Conservation (phyloP, 37 sponge, comb jelly and placozoan genomes). For the Spongia lamella region DNA sequence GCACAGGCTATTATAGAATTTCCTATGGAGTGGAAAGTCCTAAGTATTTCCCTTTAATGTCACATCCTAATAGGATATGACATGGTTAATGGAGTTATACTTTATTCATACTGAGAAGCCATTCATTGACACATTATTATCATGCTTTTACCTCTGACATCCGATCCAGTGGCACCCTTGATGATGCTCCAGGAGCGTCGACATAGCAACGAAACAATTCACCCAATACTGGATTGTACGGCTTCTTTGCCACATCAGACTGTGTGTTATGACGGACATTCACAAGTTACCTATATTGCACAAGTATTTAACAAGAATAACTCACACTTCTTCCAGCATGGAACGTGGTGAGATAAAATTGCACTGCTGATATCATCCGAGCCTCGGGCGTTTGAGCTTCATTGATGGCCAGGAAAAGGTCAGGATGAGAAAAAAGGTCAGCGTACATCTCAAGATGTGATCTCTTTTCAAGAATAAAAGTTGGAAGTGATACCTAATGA, state of each 20-base stretch:
- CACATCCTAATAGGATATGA: too few relatives aligned
- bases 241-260: constrained; percentile 68
- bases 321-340: constrained; percentile 49
- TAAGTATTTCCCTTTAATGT: too few relatives aligned
- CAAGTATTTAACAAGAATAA: not conserved
- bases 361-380: constrained; percentile 45
- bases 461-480: constrained; percentile 79
- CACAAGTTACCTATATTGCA: not conserved
- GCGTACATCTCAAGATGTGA: constrained; percentile 83
- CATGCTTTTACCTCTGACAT: too few relatives aligned
- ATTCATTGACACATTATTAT: too few relatives aligned
- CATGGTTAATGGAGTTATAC: too few relatives aligned
- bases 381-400: constrained; percentile 23
- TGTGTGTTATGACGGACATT: constrained; percentile 1
- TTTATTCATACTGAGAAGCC: too few relatives aligned
- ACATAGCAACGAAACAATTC: constrained; percentile 73
- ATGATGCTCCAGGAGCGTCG: constrained; percentile 41
- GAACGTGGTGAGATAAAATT: constrained; percentile 66
- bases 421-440: constrained; percentile 75
- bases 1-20: too few relatives aligned
- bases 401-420: constrained; percentile 27
- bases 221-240: constrained; percentile 84
- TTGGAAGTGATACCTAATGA: constrained; percentile 58
- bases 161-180: too few relatives aligned
- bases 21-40: too few relatives aligned